Conservation (phyloP, 1,140 invertebrate species). For the Apocrypta bakeri region DNA sequence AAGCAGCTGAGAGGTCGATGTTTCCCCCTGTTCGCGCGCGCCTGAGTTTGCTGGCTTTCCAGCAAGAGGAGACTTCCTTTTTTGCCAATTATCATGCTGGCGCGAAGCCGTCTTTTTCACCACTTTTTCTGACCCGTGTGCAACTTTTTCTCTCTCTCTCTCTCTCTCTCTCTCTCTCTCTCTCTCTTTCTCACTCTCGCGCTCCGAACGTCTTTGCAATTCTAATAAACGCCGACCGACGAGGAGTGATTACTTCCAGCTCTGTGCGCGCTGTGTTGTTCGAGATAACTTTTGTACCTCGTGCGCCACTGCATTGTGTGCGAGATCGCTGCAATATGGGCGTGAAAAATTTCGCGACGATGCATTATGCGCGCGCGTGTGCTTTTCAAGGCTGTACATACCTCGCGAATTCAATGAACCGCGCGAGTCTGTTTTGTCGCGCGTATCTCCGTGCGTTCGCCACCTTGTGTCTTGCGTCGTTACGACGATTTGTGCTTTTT, state of each 20-base stretch:
- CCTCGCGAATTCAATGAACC: background rate
- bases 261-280: background rate
- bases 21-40: background rate
- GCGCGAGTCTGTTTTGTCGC: no score
- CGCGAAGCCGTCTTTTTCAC: constrained; percentile 14
- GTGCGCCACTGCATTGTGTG: background rate
- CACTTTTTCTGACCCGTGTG: background rate
- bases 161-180: no score
- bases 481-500: no score
- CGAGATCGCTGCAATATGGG: background rate
- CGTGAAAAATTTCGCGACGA: constrained; percentile 24
- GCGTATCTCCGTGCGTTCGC: no score
- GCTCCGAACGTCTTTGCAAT: background rate
- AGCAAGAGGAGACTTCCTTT: constrained; percentile 12
- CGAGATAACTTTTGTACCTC: background rate
- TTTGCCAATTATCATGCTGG: constrained; percentile 47
- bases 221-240: constrained; percentile 15
- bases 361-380: background rate
- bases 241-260: background rate
- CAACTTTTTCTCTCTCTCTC: background rate
- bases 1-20: background rate
- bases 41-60: background rate
- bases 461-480: no score
- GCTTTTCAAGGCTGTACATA: background rate
- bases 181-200: no score